Conservation (phyloP, 2,888 invertebrate species). For the Cyaniris semiargus region DNA sequence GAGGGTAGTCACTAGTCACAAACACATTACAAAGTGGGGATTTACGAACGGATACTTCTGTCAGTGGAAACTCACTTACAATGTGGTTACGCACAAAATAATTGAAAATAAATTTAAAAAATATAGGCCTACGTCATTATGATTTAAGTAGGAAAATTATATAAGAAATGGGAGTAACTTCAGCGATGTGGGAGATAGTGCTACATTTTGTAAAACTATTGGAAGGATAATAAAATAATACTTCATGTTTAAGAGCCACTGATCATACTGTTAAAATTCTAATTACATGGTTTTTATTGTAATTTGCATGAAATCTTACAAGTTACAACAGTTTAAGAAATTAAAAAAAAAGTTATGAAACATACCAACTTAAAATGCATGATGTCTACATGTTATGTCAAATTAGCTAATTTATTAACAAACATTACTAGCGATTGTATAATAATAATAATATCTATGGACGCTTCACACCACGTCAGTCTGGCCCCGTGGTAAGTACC, state of each 20-base stretch:
- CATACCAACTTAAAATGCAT: neutral
- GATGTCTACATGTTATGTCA: neutral
- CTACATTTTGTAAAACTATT: no score
- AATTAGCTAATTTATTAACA: neutral
- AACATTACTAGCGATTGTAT: neutral
- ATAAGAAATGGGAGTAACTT: no score
- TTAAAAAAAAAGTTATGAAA: neutral
- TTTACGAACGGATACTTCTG: conserved; percentile 21
- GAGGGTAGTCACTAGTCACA: conserved; percentile 43
- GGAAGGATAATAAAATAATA: no score
- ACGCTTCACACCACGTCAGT: no score
- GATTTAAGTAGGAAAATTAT: no score
- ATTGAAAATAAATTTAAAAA: neutral
- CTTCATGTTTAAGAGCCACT: no score
- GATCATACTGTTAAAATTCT: no score
- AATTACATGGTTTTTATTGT: neutral
- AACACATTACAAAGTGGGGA: conserved; percentile 34
- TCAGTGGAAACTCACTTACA: neutral
- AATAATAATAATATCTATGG: no score
- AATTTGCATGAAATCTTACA: neutral
- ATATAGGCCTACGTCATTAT: no score
- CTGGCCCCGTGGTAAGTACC: no score
- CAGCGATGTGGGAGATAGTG: no score
- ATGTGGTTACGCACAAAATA: neutral
- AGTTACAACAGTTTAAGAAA: neutral